Conservation (phyloP, 2,888 invertebrate genomes). For the Drosophila engyochracea region DNA sequence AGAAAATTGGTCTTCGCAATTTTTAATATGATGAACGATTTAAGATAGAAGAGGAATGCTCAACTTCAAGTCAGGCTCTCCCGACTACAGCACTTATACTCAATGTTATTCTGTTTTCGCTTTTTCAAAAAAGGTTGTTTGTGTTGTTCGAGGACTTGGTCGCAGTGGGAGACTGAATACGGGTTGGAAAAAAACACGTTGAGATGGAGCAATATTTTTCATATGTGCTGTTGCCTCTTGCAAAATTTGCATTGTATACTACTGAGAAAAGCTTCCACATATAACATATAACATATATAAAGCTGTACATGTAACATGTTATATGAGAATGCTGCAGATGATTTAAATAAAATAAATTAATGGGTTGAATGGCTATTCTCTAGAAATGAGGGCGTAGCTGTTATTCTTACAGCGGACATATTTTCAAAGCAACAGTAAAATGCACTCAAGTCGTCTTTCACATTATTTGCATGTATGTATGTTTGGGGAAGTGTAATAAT, state of each 20-base stretch:
- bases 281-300: neutral
- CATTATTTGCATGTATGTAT: neutral
- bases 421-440: neutral
- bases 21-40: neutral
- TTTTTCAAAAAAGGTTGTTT: slow-evolving; percentile 45
- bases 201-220: slow-evolving; percentile 33
- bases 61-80: neutral
- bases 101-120: slow-evolving; percentile 19
- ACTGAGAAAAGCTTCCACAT: slow-evolving; percentile 13
- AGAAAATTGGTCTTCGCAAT: neutral
- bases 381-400: neutral
- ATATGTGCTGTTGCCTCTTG: slow-evolving; percentile 32
- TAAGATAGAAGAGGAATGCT: neutral
- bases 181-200: slow-evolving; percentile 4
- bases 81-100: neutral
- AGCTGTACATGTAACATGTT: neutral
- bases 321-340: slow-evolving; percentile 3
- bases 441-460: neutral
- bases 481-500: neutral
- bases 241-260: slow-evolving; percentile 40
- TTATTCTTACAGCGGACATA: neutral
- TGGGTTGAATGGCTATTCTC: neutral
- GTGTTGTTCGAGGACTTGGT: slow-evolving; percentile 42
- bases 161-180: slow-evolving; percentile 15
- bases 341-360: slow-evolving; percentile 35